Evolutionary conservation across 2,113 vertebrate genomes (phyloP).

Genomic region (Cyphomyrus discorhynchus): DNA sequence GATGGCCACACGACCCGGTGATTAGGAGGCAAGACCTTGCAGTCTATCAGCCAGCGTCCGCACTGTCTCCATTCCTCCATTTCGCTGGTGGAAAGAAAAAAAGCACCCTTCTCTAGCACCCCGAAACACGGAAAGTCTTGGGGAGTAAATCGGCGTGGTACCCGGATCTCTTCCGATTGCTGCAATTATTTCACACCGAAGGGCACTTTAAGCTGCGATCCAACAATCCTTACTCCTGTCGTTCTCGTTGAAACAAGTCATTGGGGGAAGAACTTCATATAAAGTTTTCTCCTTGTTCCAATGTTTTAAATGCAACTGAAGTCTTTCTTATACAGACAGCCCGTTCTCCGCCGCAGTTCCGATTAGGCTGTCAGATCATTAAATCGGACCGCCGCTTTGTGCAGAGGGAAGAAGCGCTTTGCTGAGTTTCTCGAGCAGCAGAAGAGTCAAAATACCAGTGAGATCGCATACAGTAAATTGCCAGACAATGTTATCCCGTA

Average conservation of each 20-base stretch:
- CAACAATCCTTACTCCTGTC: background rate
- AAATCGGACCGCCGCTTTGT: background rate
- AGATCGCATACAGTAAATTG: background rate
- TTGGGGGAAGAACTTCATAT: background rate
- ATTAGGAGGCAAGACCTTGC: constrained; percentile 88
- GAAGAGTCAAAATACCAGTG: background rate
- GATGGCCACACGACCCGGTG: constrained; percentile 96
- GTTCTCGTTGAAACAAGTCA: background rate
- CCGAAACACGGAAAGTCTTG: background rate
- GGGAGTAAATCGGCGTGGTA: background rate
- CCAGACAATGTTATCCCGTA: background rate
- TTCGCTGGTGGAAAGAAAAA: background rate
- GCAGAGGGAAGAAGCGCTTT: background rate
- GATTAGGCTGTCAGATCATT: background rate
- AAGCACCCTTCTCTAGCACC: background rate
- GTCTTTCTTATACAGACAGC: background rate
- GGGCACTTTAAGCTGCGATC: background rate
- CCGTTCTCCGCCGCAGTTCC: background rate
- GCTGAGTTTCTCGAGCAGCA: background rate
- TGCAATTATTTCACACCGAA: background rate
- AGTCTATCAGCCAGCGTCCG: constrained; percentile 94
- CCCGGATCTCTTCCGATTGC: background rate
- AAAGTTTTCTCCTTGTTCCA: background rate
- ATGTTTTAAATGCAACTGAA: background rate
- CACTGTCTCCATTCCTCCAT: constrained; percentile 99